Conservation (phyloP, 1,140 invertebrate genomes). For the Venturia canescens region DNA sequence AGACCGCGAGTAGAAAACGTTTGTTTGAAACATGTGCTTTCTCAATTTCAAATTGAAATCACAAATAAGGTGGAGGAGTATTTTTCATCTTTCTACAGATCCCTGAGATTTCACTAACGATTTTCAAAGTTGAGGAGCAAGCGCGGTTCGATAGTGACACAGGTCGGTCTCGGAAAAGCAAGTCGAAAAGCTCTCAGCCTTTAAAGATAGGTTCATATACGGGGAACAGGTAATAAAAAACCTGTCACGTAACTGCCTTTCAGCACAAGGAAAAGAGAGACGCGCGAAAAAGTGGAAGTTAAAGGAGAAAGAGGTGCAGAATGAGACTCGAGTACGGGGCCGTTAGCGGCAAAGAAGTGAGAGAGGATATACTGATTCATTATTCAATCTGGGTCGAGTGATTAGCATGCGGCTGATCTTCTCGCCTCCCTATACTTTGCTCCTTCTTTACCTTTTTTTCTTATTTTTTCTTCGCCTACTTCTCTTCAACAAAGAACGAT, state of each 20-base stretch:
- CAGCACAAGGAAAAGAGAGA: slow-evolving; percentile 22
- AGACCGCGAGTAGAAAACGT: too few relatives aligned
- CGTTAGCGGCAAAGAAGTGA: slow-evolving; percentile 53
- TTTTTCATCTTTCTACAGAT: not conserved
- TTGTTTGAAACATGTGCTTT: not conserved
- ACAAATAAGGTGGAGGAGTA: not conserved
- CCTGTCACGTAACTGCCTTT: slow-evolving; percentile 69
- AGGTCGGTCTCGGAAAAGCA: not conserved
- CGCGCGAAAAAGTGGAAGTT: slow-evolving; percentile 46
- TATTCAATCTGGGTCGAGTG: slow-evolving; percentile 77
- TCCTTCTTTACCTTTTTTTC: not conserved
- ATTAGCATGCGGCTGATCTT: slow-evolving; percentile 76
- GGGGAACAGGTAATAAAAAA: slow-evolving; percentile 66
- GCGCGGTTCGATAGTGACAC: not conserved
- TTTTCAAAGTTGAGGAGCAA: not conserved
- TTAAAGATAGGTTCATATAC: slow-evolving; percentile 23
- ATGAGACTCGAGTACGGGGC: not conserved
- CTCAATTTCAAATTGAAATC: not conserved
- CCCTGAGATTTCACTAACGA: not conserved
- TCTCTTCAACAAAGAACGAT: not conserved
- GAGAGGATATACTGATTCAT: slow-evolving; percentile 77
- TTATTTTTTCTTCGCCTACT: not conserved
- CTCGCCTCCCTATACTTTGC: slow-evolving; percentile 57
- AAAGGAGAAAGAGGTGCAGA: not conserved
- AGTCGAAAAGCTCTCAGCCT: slow-evolving; percentile 23